These are phyloP conservation scores for Pachymerium ferrugineum DNA, from an alignment of 2,888 invertebrate species.

Conservation along the genomic window DNA sequence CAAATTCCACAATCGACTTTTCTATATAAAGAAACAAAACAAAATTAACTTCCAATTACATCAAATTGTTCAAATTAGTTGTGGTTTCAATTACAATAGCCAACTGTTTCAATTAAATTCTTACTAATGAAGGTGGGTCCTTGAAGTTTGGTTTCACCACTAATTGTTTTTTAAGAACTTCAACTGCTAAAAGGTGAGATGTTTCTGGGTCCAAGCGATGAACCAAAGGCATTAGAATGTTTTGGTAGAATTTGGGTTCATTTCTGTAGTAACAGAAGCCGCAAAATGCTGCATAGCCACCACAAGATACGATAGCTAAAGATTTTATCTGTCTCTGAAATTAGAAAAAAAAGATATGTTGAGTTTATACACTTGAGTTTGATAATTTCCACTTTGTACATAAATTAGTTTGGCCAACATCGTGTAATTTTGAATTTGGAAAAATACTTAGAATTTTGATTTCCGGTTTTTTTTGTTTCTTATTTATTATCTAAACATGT, in stretches of 20 bases:
- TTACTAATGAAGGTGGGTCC: slow-evolving; percentile 63
- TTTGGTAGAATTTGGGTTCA: slow-evolving; percentile 71
- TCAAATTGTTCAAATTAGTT: too few relatives aligned
- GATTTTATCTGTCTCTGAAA: slow-evolving; percentile 64
- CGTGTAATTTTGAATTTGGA: too few relatives aligned
- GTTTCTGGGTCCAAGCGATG: slow-evolving; percentile 69
- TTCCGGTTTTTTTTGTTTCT: too few relatives aligned
- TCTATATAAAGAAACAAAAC: slow-evolving; percentile 50
- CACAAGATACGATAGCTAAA: slow-evolving; percentile 58
- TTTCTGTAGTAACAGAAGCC: slow-evolving; percentile 65
- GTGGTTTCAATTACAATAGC: background rate
- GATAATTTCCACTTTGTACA: too few relatives aligned
- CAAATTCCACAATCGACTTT: slow-evolving; percentile 64
- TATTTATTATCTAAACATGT: too few relatives aligned
- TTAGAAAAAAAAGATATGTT: too few relatives aligned
- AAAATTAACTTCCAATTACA: too few relatives aligned
- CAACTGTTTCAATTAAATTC: background rate
- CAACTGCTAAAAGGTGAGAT: slow-evolving; percentile 72
- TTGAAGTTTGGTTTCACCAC: slow-evolving; percentile 57
- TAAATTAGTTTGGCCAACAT: too few relatives aligned
- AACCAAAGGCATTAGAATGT: slow-evolving; percentile 64
- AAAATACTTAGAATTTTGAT: too few relatives aligned
- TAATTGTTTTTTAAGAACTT: slow-evolving; percentile 68
- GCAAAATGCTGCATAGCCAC: slow-evolving; percentile 61
- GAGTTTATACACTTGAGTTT: too few relatives aligned